Percentiles rank a stretch among this genome's conserved stretches.
Evolutionary conservation across 1,140 invertebrate genomes (phyloP).

Genomic region (Vanessa tameamea): DNA sequence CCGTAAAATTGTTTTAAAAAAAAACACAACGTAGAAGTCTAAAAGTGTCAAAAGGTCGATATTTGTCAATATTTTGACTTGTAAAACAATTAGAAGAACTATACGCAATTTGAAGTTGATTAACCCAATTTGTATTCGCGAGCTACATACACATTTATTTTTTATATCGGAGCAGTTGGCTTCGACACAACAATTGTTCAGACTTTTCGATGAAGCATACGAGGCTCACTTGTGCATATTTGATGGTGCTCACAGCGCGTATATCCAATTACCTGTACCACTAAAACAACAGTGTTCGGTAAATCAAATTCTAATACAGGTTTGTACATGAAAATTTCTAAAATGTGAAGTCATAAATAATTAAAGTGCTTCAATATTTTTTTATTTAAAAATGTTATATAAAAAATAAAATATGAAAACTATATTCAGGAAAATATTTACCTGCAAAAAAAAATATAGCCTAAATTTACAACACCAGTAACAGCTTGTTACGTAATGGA

Average conservation of each 20-base stretch:
- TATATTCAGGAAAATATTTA: no score
- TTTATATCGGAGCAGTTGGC: conserved; percentile 50
- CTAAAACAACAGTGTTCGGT: conserved; percentile 36
- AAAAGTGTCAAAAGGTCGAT: no score
- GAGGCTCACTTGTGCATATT: conserved; percentile 50
- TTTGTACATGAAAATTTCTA: conserved; percentile 14
- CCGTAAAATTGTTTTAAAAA: no score
- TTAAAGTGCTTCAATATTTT: background rate
- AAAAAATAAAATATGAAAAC: background rate
- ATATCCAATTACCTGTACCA: conserved; percentile 49
- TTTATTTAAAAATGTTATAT: background rate
- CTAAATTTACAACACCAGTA: no score
- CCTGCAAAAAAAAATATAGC: no score
- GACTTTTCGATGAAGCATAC: conserved; percentile 46
- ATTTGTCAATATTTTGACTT: no score
- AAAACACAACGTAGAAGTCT: no score
- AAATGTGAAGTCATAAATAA: background rate
- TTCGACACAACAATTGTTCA: conserved; percentile 54
- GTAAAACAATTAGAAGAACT: background rate
- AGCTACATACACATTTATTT: conserved; percentile 44
- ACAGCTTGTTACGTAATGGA: no score
- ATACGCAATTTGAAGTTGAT: conserved; percentile 2
- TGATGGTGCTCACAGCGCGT: conserved; percentile 44
- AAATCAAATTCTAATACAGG: conserved; percentile 23
- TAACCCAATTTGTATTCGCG: background rate